phyloP scores from a whole-genome alignment of 2,797 vertebrate genomes.

The Sphenopsis melanotis region DNA sequence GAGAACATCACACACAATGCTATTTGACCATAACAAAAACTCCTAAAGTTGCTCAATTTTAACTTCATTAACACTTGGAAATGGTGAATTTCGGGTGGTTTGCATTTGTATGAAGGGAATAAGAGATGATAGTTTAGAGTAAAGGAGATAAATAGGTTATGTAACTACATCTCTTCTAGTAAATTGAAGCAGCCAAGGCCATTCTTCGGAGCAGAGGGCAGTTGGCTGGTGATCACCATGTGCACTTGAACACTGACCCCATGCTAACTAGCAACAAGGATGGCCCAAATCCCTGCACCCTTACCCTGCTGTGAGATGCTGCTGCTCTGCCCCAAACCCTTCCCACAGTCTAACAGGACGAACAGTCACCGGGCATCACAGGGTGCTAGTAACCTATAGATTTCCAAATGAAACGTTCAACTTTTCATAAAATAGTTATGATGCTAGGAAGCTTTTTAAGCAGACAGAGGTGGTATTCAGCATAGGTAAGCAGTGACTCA shows the following conservation, averaged over 20 bases:
- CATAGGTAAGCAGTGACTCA: conserved; percentile 23
- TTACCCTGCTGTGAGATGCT: not conserved
- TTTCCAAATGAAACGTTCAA: not conserved
- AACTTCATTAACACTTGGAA: not conserved
- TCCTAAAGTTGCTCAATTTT: not conserved
- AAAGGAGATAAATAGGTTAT: not conserved
- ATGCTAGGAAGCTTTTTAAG: not conserved
- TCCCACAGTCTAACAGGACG: not conserved
- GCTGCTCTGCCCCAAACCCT: not conserved
- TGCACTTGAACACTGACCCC: too few species aligned
- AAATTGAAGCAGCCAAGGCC: not conserved
- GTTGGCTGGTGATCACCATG: too few species aligned
- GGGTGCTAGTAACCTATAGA: not conserved
- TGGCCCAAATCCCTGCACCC: not conserved
- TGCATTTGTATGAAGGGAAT: not conserved
- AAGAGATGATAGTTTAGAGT: not conserved
- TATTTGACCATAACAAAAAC: not conserved
- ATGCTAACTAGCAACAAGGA: not conserved
- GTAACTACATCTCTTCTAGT: not conserved
- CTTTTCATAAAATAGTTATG: not conserved
- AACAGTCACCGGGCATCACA: accelerated
- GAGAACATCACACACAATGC: not conserved
- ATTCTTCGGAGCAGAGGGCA: not conserved
- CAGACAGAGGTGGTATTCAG: not conserved
- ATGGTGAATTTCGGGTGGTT: not conserved